phyloP scores from a whole-genome alignment of 2,113 vertebrate species.

The Hassar affinis region DNA sequence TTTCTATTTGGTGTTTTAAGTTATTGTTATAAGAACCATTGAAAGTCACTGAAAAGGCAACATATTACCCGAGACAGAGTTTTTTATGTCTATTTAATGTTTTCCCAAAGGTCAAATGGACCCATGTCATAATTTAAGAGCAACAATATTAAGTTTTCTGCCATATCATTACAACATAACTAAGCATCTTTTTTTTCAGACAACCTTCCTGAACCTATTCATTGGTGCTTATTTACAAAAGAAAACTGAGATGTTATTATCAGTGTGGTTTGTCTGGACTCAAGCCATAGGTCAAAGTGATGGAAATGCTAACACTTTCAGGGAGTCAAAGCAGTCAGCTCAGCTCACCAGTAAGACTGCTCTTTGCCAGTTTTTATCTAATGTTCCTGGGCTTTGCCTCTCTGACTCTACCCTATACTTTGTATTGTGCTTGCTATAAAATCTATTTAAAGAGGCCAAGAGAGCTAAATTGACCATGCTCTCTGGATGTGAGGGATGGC shows the following conservation, averaged over 20 bases:
- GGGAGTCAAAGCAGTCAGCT: not conserved
- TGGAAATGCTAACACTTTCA: not conserved
- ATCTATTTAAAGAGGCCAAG: not conserved
- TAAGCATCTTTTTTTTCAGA: not conserved
- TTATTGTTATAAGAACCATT: constrained; percentile 20
- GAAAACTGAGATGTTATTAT: not conserved
- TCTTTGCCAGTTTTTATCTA: not conserved
- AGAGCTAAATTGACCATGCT: not conserved
- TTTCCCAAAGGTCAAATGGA: constrained; percentile 1
- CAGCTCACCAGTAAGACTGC: not conserved
- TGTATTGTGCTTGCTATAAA: not conserved
- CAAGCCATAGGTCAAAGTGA: not conserved
- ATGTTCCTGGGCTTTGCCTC: not conserved
- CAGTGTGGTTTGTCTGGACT: not conserved
- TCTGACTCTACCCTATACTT: not conserved
- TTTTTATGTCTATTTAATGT: constrained; percentile 11
- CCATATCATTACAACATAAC: not conserved
- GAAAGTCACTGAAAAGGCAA: constrained; percentile 17
- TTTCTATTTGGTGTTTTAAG: constrained; percentile 10
- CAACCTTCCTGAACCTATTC: not conserved
- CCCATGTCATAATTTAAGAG: not conserved
- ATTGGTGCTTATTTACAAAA: constrained; percentile 7
- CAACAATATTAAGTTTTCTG: not conserved
- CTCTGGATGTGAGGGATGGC: not conserved
- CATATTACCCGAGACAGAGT: constrained; percentile 1